These are phyloP conservation scores for Macrosteles quadrilineatus DNA, from an alignment of 1,140 invertebrate species.

Conservation along the genomic window DNA sequence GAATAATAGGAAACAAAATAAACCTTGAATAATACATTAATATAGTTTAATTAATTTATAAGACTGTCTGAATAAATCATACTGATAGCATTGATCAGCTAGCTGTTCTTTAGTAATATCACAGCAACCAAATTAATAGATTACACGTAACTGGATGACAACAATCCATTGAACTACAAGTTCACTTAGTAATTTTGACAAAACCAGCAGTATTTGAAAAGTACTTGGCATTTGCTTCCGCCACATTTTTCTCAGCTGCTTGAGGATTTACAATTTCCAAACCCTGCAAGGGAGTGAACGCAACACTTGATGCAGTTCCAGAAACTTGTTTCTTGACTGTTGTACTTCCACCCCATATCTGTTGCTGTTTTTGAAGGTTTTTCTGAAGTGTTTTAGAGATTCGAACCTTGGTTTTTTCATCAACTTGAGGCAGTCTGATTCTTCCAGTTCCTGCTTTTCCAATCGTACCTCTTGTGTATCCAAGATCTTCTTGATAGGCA, in stretches of 20 bases:
- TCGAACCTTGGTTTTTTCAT: constrained; percentile 96
- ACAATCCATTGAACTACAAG: too few relatives aligned
- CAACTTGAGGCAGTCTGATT: constrained; percentile 89
- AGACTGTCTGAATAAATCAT: too few relatives aligned
- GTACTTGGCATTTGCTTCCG: constrained; percentile 93
- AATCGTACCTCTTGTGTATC: constrained; percentile 94
- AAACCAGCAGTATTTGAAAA: constrained; percentile 94
- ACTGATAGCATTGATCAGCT: too few relatives aligned
- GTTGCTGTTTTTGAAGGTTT: constrained; percentile 91
- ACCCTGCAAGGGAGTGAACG: constrained; percentile 93
- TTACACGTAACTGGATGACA: too few relatives aligned
- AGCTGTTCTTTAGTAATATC: too few relatives aligned
- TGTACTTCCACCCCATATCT: constrained; percentile 92
- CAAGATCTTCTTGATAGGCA: constrained; percentile 98
- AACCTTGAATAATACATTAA: too few relatives aligned
- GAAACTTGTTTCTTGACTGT: constrained; percentile 94
- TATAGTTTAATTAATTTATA: too few relatives aligned
- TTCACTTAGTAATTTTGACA: constrained; percentile 75
- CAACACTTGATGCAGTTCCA: constrained; percentile 96
- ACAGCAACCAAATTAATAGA: too few relatives aligned
- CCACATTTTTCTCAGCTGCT: too few relatives aligned
- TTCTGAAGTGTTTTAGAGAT: constrained; percentile 98
- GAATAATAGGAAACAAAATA: too few relatives aligned
- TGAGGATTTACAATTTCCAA: constrained; percentile 98
- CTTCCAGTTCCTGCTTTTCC: constrained; percentile 91